Percentiles rank a stretch among this genome's conserved stretches.
Evolutionary conservation across 2,113 vertebrate species (phyloP).

Genomic region (Ascaphus truei): DNA sequence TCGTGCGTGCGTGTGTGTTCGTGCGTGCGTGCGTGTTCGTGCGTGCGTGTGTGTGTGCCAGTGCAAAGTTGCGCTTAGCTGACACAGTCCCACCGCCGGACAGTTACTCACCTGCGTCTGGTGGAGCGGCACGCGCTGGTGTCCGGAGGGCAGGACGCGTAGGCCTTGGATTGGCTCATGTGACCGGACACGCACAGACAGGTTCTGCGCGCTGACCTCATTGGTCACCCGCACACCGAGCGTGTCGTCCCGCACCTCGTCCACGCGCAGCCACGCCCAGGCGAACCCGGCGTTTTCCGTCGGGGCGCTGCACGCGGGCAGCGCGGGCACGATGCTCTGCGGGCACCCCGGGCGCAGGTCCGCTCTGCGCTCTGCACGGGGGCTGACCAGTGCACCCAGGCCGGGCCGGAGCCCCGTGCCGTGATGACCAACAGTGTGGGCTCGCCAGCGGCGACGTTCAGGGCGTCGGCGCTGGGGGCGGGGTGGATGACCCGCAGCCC

Average conservation of each 20-base stretch:
- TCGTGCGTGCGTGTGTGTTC: no score
- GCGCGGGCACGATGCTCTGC: conserved; percentile 30
- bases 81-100: no score
- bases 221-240: conserved; percentile 54
- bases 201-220: conserved; percentile 42
- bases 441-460: conserved; percentile 50
- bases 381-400: conserved; percentile 59
- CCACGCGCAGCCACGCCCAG: conserved; percentile 41
- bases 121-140: conserved; percentile 52
- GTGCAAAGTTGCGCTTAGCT: no score
- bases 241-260: conserved; percentile 37
- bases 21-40: no score
- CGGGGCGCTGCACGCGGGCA: conserved; percentile 39
- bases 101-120: conserved; percentile 59
- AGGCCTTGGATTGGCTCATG: conserved; percentile 59
- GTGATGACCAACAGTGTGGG: conserved; percentile 52
- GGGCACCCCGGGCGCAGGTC: conserved; percentile 57
- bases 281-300: conserved; percentile 58
- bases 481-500: conserved; percentile 57
- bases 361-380: conserved; percentile 49
- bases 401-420: conserved; percentile 46
- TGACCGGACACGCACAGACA: conserved; percentile 51
- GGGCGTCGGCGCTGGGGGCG: conserved; percentile 38
- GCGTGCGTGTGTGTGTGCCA: no score
- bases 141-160: conserved; percentile 49